These are phyloP conservation scores for Hippocampus guttulatus DNA, from an alignment of 2,113 vertebrate species.

Conservation along the genomic window DNA sequence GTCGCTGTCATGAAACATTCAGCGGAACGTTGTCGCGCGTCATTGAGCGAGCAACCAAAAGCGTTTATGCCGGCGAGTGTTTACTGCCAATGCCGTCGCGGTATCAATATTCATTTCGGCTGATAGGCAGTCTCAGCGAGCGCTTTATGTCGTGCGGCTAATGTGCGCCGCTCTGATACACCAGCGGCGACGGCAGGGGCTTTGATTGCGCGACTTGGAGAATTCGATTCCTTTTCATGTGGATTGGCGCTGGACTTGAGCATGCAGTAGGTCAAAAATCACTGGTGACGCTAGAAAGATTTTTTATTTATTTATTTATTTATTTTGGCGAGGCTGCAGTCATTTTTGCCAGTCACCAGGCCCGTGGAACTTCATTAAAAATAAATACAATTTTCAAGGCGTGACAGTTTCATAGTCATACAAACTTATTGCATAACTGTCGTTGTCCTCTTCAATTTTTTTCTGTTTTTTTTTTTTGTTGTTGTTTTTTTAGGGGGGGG, in stretches of 20 bases:
- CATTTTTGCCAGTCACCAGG: too few relatives aligned
- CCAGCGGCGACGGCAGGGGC: background rate
- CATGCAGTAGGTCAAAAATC: background rate
- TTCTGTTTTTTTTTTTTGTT: too few relatives aligned
- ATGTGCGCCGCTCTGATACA: slow-evolving; percentile 26
- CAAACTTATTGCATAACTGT: too few relatives aligned
- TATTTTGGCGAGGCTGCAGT: too few relatives aligned
- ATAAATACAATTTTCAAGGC: too few relatives aligned
- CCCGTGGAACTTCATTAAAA: too few relatives aligned
- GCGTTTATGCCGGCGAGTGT: slow-evolving; percentile 40
- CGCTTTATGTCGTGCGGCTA: slow-evolving; percentile 30
- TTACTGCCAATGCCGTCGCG: slow-evolving; percentile 34
- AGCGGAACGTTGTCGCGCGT: slow-evolving; percentile 42
- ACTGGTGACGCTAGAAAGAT: too few relatives aligned
- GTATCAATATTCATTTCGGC: slow-evolving; percentile 57
- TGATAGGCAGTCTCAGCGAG: slow-evolving; percentile 23
- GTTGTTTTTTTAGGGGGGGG: too few relatives aligned
- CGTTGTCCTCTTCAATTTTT: too few relatives aligned
- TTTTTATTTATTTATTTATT: too few relatives aligned
- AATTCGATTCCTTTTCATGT: slow-evolving; percentile 6
- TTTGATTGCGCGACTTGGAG: slow-evolving; percentile 8
- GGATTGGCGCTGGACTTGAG: background rate
- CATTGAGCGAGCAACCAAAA: slow-evolving; percentile 49
- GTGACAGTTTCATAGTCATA: too few relatives aligned
- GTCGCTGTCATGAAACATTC: slow-evolving; percentile 68